These are phyloP conservation scores for Spilosoma lubricipeda DNA, from an alignment of 2,888 invertebrate species.

Conservation along the genomic window DNA sequence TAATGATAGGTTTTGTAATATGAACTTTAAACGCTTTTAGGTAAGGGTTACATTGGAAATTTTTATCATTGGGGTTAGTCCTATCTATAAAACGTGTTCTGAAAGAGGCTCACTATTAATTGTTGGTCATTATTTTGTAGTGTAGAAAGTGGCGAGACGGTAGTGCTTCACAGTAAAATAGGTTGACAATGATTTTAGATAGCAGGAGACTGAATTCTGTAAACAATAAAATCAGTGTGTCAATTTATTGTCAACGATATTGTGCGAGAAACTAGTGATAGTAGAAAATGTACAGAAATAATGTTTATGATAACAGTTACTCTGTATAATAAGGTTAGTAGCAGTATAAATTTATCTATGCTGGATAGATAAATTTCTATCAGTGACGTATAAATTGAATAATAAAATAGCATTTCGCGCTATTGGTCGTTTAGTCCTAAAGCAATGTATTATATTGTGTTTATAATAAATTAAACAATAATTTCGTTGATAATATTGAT, in stretches of 20 bases:
- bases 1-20: slow-evolving; percentile 22
- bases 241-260: slow-evolving; percentile 2
- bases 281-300: not conserved
- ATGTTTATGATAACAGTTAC: not conserved
- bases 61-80: slow-evolving; percentile 22
- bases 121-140: slow-evolving; percentile 74
- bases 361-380: slow-evolving; percentile 1
- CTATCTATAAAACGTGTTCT: slow-evolving; percentile 45
- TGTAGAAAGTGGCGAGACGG: slow-evolving; percentile 75
- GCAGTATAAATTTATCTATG: too few relatives aligned
- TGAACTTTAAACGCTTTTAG: slow-evolving; percentile 18
- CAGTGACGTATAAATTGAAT: not conserved
- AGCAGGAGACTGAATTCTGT: not conserved
- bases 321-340: not conserved
- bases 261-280: not conserved
- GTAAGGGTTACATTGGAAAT: slow-evolving; percentile 34
- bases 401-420: not conserved
- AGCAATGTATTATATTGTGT: not conserved
- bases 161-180: slow-evolving; percentile 69
- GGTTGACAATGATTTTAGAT: slow-evolving; percentile 51
- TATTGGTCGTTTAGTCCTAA: not conserved
- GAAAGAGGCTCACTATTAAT: slow-evolving; percentile 69
- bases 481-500: not conserved
- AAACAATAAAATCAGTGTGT: not conserved
- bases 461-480: not conserved